These are phyloP conservation scores for Sternarchorhynchus goeldii DNA, from an alignment of 2,797 vertebrate genomes.

Conservation along the genomic window DNA sequence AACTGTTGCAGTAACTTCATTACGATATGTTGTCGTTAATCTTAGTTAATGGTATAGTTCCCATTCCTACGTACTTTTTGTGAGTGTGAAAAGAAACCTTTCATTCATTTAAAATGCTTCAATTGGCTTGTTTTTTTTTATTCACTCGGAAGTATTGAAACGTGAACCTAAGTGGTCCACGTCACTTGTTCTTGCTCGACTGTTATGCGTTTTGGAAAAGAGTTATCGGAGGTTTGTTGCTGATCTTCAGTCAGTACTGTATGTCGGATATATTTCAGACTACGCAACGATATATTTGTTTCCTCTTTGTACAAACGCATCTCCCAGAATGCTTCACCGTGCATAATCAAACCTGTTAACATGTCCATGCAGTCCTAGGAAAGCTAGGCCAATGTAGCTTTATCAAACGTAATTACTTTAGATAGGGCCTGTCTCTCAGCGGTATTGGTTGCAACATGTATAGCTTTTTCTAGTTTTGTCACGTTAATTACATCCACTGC, in stretches of 20 bases:
- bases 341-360: background rate
- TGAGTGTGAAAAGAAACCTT: background rate
- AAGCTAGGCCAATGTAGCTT: background rate
- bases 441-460: background rate
- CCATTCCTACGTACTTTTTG: background rate
- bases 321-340: background rate
- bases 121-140: background rate
- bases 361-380: background rate
- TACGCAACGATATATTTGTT: background rate
- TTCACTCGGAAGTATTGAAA: background rate
- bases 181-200: background rate
- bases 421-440: background rate
- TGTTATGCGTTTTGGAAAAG: background rate
- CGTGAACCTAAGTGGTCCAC: background rate
- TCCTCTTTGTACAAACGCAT: background rate
- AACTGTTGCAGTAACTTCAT: background rate
- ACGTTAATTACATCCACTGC: too few relatives aligned
- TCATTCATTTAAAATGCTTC: background rate
- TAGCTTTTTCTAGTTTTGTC: background rate
- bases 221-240: background rate
- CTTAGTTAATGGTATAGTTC: conserved; percentile 1
- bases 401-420: background rate
- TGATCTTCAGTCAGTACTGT: too few relatives aligned
- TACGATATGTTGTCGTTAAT: background rate
- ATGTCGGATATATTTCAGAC: background rate